Evolutionary conservation across 2,797 vertebrate genomes (phyloP).

Genomic region (Acanthis flammea): DNA sequence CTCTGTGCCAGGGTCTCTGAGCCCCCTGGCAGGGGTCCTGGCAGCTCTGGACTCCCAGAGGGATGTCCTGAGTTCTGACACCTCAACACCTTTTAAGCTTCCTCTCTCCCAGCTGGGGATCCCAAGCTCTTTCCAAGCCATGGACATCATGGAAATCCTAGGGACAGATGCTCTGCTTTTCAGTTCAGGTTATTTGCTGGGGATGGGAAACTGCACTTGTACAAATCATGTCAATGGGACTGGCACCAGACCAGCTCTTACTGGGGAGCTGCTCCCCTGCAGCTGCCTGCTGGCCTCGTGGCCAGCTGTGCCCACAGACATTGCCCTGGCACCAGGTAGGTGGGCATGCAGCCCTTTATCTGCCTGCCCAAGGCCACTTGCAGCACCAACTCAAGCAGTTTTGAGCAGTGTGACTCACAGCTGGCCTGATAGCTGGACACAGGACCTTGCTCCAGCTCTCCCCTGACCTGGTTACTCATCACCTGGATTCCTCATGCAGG

Average conservation of each 20-base stretch:
- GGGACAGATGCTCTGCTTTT: neutral
- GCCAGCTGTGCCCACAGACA: neutral
- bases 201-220: neutral
- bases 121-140: neutral
- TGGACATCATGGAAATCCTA: neutral
- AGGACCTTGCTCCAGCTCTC: accelerated
- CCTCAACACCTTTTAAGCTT: neutral
- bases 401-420: neutral
- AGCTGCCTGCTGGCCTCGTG: accelerated
- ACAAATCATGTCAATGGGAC: neutral
- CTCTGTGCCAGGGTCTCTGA: too few species aligned
- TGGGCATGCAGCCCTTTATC: neutral
- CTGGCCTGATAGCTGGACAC: neutral
- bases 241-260: neutral
- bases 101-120: neutral
- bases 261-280: neutral
- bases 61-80: too few species aligned
- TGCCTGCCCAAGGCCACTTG: neutral
- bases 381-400: neutral
- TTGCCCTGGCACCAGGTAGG: accelerated
- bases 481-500: neutral
- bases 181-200: neutral
- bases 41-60: too few species aligned
- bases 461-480: neutral
- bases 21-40: too few species aligned